These are phyloP conservation scores for Psettodes erumei DNA, from an alignment of 2,113 vertebrate species.

Conservation along the genomic window DNA sequence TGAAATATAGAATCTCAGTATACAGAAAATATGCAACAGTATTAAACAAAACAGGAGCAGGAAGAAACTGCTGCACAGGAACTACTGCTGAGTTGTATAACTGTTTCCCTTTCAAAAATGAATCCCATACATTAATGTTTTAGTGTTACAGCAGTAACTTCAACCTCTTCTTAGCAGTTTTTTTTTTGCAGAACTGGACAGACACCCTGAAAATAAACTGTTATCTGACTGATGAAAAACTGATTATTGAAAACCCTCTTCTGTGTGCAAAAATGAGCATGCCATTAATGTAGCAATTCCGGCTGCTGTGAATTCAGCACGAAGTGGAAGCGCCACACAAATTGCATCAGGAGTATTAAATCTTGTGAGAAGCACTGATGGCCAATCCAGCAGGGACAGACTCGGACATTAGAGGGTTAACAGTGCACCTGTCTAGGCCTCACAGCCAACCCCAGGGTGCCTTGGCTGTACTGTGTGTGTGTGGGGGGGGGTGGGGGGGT, in stretches of 20 bases:
- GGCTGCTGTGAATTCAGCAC: conserved; percentile 8
- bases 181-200: background rate
- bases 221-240: background rate
- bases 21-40: conserved; percentile 1
- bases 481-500: conserved; percentile 28
- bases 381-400: conserved; percentile 55
- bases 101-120: conserved; percentile 14
- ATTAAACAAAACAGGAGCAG: conserved; percentile 8
- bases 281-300: background rate
- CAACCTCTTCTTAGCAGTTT: background rate
- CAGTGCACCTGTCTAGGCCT: conserved; percentile 79
- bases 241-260: background rate
- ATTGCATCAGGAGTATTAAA: conserved; percentile 8
- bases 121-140: conserved; percentile 27
- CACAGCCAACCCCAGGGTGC: conserved; percentile 73
- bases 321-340: conserved; percentile 5
- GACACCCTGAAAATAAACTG: background rate
- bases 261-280: background rate
- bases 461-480: conserved; percentile 45
- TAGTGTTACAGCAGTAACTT: conserved; percentile 12
- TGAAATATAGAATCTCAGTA: conserved; percentile 1
- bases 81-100: conserved; percentile 22
- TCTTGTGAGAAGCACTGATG: conserved; percentile 1
- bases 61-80: conserved; percentile 6
- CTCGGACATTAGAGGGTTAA: conserved; percentile 75